A percentile compares a stretch with the other conserved stretches of the same genome.
phyloP scores from a whole-genome alignment of 2,888 invertebrate species.

The Drosophila histrio region DNA sequence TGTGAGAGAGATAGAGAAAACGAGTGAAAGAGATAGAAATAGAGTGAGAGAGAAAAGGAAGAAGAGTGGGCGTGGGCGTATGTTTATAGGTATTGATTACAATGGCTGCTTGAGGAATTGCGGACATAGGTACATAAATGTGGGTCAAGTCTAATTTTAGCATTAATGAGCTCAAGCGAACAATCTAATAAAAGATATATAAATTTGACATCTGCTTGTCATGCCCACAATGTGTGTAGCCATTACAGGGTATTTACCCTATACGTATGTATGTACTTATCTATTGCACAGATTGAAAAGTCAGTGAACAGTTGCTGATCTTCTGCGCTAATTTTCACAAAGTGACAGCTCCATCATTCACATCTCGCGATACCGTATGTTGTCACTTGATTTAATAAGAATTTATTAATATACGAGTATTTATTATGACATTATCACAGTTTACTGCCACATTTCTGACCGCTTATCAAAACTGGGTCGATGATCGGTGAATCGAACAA shows the following conservation, averaged over 20 bases:
- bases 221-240: neutral
- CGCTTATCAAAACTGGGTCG: constrained; percentile 65
- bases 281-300: neutral
- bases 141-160: constrained; percentile 59
- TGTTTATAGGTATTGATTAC: constrained; percentile 47
- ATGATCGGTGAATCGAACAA: constrained; percentile 49
- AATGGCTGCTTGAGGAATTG: constrained; percentile 22
- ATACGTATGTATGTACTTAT: neutral
- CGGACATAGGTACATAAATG: constrained; percentile 35
- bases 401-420: constrained; percentile 16
- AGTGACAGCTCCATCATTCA: constrained; percentile 43
- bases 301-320: constrained; percentile 18
- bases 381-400: constrained; percentile 8
- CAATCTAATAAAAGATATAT: constrained; percentile 5
- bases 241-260: neutral
- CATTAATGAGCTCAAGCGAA: neutral
- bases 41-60: neutral
- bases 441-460: constrained; percentile 25
- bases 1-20: neutral
- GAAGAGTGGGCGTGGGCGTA: neutral
- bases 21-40: neutral
- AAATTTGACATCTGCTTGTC: neutral
- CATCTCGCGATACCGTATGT: constrained; percentile 25
- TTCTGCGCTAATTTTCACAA: constrained; percentile 36
- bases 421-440: constrained; percentile 33